A percentile compares a stretch with the other conserved stretches of the same genome.
phyloP scores from a whole-genome alignment of 1,140 invertebrate species.

The Oryzaephilus surinamensis region DNA sequence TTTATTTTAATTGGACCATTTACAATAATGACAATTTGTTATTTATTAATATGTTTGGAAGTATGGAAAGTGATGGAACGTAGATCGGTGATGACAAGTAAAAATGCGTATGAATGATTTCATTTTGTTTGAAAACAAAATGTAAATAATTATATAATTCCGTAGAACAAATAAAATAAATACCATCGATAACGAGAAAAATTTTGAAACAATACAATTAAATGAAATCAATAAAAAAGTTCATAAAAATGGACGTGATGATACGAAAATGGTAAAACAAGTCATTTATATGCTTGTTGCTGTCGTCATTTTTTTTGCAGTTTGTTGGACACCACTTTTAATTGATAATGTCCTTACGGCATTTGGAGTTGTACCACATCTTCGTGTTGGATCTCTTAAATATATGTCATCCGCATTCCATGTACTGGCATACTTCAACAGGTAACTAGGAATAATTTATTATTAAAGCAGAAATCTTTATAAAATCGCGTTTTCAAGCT shows the following conservation, averaged over 20 bases:
- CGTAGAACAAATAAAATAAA: background rate
- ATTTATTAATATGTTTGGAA: slow-evolving; percentile 54
- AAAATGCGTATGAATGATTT: slow-evolving; percentile 35
- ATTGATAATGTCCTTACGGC: slow-evolving; percentile 55
- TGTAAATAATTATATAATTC: no score
- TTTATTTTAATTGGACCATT: slow-evolving; percentile 54
- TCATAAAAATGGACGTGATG: slow-evolving; percentile 23
- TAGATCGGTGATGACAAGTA: slow-evolving; percentile 45
- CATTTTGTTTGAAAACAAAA: no score
- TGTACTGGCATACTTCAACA: slow-evolving; percentile 59
- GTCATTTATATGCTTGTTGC: slow-evolving; percentile 63
- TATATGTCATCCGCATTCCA: slow-evolving; percentile 53
- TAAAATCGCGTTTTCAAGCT: no score
- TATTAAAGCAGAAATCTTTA: no score
- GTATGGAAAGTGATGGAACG: slow-evolving; percentile 50
- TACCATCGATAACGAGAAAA: background rate
- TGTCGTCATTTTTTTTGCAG: slow-evolving; percentile 55
- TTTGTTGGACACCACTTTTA: slow-evolving; percentile 59
- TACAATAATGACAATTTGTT: slow-evolving; percentile 54
- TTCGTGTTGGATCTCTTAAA: slow-evolving; percentile 46
- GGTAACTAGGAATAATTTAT: slow-evolving; percentile 38
- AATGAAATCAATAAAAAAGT: slow-evolving; percentile 6
- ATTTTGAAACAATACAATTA: background rate
- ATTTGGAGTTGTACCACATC: slow-evolving; percentile 42
- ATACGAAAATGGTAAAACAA: slow-evolving; percentile 37